These are phyloP conservation scores for Forpus xanthops DNA, from an alignment of 2,797 vertebrate genomes.

Conservation along the genomic window DNA sequence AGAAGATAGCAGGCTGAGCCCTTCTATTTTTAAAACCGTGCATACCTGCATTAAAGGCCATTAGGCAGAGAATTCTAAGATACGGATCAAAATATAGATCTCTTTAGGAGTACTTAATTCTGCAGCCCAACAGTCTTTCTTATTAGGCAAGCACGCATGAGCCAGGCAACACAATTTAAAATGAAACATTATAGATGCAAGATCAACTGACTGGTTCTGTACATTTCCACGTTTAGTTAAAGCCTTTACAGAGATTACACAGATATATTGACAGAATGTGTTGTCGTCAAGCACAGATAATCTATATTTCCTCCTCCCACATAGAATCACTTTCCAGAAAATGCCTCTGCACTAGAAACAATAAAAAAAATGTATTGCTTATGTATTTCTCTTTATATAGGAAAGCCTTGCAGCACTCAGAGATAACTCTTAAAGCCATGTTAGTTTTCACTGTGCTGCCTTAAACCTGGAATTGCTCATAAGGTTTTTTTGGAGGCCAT, in stretches of 20 bases:
- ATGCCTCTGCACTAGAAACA: constrained; percentile 31
- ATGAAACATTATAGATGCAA: neutral
- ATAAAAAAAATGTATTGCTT: neutral
- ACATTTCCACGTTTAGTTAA: neutral
- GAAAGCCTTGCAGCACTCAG: neutral
- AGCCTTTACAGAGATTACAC: neutral
- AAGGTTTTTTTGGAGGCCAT: neutral
- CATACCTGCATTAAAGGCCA: constrained; percentile 6
- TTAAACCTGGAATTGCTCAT: neutral
- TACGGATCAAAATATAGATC: neutral
- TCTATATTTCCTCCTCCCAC: constrained; percentile 38
- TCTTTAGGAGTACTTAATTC: neutral
- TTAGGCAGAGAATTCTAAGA: constrained; percentile 17
- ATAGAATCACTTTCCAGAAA: constrained; percentile 43
- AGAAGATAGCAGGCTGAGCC: constrained; percentile 2
- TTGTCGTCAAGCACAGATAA: constrained; percentile 32
- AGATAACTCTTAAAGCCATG: neutral
- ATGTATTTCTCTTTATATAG: neutral
- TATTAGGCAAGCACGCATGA: neutral
- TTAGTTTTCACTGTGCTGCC: neutral
- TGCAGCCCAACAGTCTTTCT: neutral
- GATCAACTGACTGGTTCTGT: neutral
- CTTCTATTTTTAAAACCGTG: constrained; percentile 29
- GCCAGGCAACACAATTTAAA: neutral
- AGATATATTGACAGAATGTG: constrained; percentile 23